These are phyloP conservation scores for Apoderus coryli DNA, from an alignment of 2,888 invertebrate genomes.

Conservation along the genomic window DNA sequence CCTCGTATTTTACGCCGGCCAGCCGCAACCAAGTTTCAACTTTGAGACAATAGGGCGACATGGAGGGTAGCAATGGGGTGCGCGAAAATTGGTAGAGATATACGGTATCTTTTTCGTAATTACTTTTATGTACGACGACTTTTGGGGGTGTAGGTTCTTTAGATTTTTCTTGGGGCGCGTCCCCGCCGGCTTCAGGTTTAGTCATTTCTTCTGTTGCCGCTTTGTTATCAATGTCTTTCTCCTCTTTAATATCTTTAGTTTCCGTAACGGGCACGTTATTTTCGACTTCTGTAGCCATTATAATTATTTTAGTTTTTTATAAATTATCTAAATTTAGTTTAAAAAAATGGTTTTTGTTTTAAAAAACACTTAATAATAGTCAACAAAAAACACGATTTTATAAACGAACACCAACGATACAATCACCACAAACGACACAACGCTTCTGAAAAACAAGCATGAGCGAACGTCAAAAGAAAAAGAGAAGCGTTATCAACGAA, in stretches of 20 bases:
- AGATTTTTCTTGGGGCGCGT: slow-evolving; percentile 38
- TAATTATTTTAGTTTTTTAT: too few species aligned
- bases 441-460: too few species aligned
- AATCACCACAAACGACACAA: too few species aligned
- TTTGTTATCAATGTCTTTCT: slow-evolving; percentile 27
- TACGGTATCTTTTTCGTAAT: slow-evolving; percentile 83
- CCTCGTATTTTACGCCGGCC: slow-evolving; percentile 87
- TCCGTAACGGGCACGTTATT: slow-evolving; percentile 52
- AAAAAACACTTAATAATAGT: too few species aligned
- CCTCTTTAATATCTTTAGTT: slow-evolving; percentile 3
- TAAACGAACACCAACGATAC: too few species aligned
- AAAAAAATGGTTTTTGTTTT: too few species aligned
- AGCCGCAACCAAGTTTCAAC: slow-evolving; percentile 92
- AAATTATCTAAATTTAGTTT: too few species aligned
- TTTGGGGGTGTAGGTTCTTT: slow-evolving; percentile 56
- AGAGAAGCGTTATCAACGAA: too few species aligned
- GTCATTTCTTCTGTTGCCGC: slow-evolving; percentile 34
- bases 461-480: too few species aligned
- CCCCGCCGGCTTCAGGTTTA: slow-evolving; percentile 27
- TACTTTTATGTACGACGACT: slow-evolving; percentile 69
- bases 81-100: slow-evolving; percentile 91
- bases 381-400: too few species aligned
- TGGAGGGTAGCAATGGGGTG: slow-evolving; percentile 76
- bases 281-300: slow-evolving; percentile 69
- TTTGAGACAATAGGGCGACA: slow-evolving; percentile 88